These are phyloP conservation scores for Darevskia mixta DNA, from an alignment of 2,797 vertebrate species.

Conservation along the genomic window DNA sequence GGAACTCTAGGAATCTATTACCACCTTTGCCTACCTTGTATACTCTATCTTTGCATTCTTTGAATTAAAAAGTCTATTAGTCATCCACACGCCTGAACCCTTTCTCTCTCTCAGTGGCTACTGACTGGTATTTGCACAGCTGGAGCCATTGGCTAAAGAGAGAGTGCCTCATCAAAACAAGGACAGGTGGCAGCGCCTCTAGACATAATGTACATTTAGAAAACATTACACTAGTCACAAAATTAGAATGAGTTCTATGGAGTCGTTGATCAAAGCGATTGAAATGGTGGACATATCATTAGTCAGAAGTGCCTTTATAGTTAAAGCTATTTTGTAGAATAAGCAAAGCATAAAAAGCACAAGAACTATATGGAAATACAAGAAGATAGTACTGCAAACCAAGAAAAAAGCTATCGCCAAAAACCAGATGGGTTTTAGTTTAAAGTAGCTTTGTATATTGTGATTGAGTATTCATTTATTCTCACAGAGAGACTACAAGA, in stretches of 20 bases:
- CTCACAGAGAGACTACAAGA: conserved; percentile 35
- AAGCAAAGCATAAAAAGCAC: conserved; percentile 24
- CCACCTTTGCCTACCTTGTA: not conserved
- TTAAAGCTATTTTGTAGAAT: conserved; percentile 27
- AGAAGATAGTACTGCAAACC: conserved; percentile 28
- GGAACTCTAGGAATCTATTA: not conserved
- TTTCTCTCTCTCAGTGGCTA: not conserved
- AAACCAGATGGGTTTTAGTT: conserved; percentile 27
- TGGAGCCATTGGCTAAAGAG: not conserved
- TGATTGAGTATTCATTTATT: conserved; percentile 44
- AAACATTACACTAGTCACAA: not conserved
- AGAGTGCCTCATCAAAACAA: conserved; percentile 2
- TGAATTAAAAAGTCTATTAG: not conserved
- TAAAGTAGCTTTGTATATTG: conserved; percentile 12
- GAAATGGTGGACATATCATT: conserved; percentile 11
- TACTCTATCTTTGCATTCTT: not conserved
- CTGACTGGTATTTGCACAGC: conserved; percentile 3
- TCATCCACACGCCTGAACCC: not conserved
- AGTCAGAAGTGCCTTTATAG: conserved; percentile 10
- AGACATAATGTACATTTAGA: conserved; percentile 8
- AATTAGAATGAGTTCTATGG: conserved; percentile 9
- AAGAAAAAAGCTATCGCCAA: conserved; percentile 23
- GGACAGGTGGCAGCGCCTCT: not conserved
- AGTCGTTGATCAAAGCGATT: conserved; percentile 15
- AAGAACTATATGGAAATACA: conserved; percentile 5